phyloP scores from a whole-genome alignment of 2,113 vertebrate species.

The Xiphorhynchus elegans region DNA sequence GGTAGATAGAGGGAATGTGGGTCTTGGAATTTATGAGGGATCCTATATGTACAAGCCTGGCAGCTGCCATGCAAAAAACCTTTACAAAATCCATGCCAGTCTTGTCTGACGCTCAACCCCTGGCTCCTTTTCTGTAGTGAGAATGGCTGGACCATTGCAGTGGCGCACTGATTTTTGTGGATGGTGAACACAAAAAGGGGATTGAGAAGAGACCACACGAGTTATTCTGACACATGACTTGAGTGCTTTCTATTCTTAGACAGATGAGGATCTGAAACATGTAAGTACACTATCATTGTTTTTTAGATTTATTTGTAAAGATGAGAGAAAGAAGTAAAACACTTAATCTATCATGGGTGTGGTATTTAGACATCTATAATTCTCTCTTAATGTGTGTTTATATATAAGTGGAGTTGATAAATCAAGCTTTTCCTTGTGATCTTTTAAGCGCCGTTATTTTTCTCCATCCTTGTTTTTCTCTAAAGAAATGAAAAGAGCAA shows the following conservation, averaged over 20 bases:
- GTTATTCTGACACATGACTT: constrained; percentile 35
- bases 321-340: not conserved
- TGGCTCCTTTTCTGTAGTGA: constrained; percentile 60
- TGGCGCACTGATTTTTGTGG: constrained; percentile 49
- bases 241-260: constrained; percentile 39
- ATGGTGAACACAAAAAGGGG: constrained; percentile 40
- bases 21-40: not conserved
- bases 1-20: not conserved
- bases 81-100: not conserved
- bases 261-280: constrained; percentile 51
- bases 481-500: constrained; percentile 1
- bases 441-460: not conserved
- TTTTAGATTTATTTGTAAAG: not conserved
- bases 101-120: constrained; percentile 47
- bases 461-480: not conserved
- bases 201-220: constrained; percentile 20
- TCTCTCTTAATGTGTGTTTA: not conserved
- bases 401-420: not conserved
- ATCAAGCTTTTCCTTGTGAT: not conserved
- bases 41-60: not conserved
- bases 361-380: not conserved
- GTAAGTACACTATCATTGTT: constrained; percentile 31
- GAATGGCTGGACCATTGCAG: constrained; percentile 48
- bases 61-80: not conserved
- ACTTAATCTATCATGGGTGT: not conserved